These are phyloP conservation scores for Pissodes strobi DNA, from an alignment of 1,140 invertebrate genomes.

Conservation along the genomic window DNA sequence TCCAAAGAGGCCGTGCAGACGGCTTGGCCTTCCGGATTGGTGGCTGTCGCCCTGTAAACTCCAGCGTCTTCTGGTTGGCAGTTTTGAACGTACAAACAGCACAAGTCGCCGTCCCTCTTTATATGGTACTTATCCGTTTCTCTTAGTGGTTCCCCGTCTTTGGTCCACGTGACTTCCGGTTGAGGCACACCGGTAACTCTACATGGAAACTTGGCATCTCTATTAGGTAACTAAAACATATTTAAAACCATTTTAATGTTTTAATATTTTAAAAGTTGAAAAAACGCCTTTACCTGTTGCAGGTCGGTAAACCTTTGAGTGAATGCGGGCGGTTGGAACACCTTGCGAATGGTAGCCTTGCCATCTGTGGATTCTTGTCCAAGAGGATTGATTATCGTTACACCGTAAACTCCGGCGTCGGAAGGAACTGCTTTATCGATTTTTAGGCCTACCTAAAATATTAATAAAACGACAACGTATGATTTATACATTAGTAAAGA, in stretches of 20 bases:
- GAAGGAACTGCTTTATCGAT: slow-evolving; percentile 71
- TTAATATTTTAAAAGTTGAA: background rate
- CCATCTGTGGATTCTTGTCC: slow-evolving; percentile 72
- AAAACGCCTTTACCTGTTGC: slow-evolving; percentile 68
- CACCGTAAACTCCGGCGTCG: slow-evolving; percentile 79
- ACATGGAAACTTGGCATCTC: slow-evolving; percentile 81
- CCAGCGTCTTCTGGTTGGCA: slow-evolving; percentile 71
- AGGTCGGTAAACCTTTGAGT: slow-evolving; percentile 81
- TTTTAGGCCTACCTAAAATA: slow-evolving; percentile 68
- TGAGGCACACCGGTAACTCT: slow-evolving; percentile 83
- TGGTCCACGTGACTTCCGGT: slow-evolving; percentile 86
- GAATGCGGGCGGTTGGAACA: slow-evolving; percentile 80
- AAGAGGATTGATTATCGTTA: slow-evolving; percentile 73
- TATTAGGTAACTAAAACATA: slow-evolving; percentile 64
- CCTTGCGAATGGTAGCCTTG: slow-evolving; percentile 75
- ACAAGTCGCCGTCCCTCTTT: slow-evolving; percentile 78
- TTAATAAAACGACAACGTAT: too few relatives aligned
- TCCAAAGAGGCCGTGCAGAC: slow-evolving; percentile 73
- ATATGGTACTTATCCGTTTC: slow-evolving; percentile 76
- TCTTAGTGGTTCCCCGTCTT: slow-evolving; percentile 70
- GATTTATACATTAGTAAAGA: too few relatives aligned
- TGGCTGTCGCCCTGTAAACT: slow-evolving; percentile 75
- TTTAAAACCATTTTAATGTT: too few relatives aligned
- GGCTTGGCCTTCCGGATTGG: slow-evolving; percentile 80
- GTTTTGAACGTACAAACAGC: slow-evolving; percentile 74